Conservation (phyloP, 1,140 invertebrate species). For the Steinernema feltiae region DNA sequence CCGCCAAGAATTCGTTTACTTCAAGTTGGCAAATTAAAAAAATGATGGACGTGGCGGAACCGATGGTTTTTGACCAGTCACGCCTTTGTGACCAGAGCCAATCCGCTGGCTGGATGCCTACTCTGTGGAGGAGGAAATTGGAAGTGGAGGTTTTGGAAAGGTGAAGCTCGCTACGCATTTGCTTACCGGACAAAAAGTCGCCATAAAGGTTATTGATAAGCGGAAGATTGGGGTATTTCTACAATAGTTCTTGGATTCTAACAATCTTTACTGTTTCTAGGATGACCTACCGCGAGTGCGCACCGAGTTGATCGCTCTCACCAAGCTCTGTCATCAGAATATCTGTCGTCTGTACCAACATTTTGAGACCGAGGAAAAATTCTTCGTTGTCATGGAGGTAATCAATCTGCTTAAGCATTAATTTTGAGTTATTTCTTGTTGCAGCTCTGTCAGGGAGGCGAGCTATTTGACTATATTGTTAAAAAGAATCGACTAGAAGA, state of each 20-base stretch:
- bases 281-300: conserved; percentile 73
- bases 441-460: conserved; percentile 73
- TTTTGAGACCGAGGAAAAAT: conserved; percentile 69
- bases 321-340: conserved; percentile 68
- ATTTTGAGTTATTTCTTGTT: conserved; percentile 34
- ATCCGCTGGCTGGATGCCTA: conserved; percentile 31
- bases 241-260: no score
- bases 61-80: neutral
- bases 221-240: conserved; percentile 66
- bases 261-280: conserved; percentile 59
- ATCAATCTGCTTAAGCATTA: conserved; percentile 25
- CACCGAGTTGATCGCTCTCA: conserved; percentile 74
- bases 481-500: conserved; percentile 69
- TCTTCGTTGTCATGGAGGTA: conserved; percentile 71
- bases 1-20: no score
- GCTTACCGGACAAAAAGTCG: conserved; percentile 73
- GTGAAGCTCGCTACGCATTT: conserved; percentile 73
- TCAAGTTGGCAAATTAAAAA: no score
- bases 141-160: conserved; percentile 64
- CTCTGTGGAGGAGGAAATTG: conserved; percentile 38
- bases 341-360: conserved; percentile 70
- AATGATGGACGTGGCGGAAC: no score
- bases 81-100: neutral
- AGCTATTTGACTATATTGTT: conserved; percentile 79
- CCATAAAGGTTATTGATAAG: conserved; percentile 81